Evolutionary conservation across 53 echinoderm and acorn worm species (phyloP).

Genomic region (Pentamera pediparva): DNA sequence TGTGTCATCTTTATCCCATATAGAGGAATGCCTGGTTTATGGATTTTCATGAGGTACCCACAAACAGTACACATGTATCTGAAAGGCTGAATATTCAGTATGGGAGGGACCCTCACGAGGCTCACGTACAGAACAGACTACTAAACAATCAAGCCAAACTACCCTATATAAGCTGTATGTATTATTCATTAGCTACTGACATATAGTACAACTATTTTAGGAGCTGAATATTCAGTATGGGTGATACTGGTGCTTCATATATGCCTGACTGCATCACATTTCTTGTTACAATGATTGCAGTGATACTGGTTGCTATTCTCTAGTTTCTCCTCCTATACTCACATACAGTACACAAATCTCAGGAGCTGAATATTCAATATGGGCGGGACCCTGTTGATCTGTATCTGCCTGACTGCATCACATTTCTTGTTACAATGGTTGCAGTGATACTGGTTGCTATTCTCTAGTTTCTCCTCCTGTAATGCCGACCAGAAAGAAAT

Average conservation of each 20-base stretch:
- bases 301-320: constrained; percentile 95
- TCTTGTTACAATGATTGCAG: constrained; percentile 77
- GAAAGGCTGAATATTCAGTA: not conserved
- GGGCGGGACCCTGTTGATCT: constrained; percentile 63
- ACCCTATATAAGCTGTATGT: no score
- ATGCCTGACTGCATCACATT: constrained; percentile 75
- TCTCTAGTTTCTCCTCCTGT: constrained; percentile 93
- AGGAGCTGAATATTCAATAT: constrained; percentile 91
- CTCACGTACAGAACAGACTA: not conserved
- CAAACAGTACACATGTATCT: not conserved
- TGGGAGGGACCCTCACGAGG: not conserved
- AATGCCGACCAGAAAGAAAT: not conserved
- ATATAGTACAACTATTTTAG: constrained; percentile 91
- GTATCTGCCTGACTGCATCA: constrained; percentile 82
- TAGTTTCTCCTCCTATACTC: constrained; percentile 79
- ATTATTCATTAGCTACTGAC: constrained; percentile 27
- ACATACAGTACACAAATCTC: constrained; percentile 92
- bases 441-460: constrained; percentile 92
- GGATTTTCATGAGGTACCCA: no score
- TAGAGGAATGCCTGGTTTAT: no score
- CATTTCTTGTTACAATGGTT: constrained; percentile 80
- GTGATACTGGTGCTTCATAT: constrained; percentile 46
- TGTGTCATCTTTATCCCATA: no score
- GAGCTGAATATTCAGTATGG: constrained; percentile 90
- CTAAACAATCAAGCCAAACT: not conserved